These are phyloP conservation scores for Caenorhabditis latens DNA, from an alignment of 1,140 invertebrate species.

Conservation along the genomic window DNA sequence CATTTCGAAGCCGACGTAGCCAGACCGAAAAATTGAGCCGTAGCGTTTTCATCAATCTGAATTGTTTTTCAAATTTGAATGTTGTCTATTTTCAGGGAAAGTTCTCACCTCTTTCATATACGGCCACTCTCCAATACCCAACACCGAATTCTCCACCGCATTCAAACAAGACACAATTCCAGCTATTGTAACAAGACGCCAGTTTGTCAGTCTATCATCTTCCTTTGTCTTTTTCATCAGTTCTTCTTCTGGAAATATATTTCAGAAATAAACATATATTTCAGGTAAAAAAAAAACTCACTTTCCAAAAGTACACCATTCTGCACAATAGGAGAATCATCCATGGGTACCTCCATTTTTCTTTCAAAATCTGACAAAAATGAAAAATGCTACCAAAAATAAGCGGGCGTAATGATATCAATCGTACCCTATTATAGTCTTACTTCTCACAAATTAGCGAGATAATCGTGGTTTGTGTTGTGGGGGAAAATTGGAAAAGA, in stretches of 20 bases:
- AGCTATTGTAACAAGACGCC: constrained; percentile 16
- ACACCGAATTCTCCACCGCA: constrained; percentile 48
- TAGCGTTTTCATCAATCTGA: constrained; percentile 43
- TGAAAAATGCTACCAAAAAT: background rate
- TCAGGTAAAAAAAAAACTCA: background rate
- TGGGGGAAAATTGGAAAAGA: background rate
- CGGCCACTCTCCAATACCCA: constrained; percentile 49
- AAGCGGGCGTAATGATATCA: background rate
- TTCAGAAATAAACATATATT: background rate
- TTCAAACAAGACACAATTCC: constrained; percentile 19
- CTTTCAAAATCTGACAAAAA: background rate
- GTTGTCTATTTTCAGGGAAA: background rate
- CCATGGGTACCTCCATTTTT: background rate
- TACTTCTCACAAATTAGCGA: background rate
- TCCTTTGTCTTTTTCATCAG: background rate
- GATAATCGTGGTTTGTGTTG: constrained; percentile 17
- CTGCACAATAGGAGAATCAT: background rate
- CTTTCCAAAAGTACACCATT: background rate
- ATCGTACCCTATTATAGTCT: background rate
- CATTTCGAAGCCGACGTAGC: constrained; percentile 50
- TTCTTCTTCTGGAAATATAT: background rate
- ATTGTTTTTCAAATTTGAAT: background rate
- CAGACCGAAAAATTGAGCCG: constrained; percentile 43
- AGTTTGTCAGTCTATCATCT: constrained; percentile 12
- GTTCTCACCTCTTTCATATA: constrained; percentile 28